A percentile compares a stretch with the other conserved stretches of the same genome.
Conservation (phyloP, 2,888 invertebrate genomes). For the Carpatolechia fugitivella region DNA sequence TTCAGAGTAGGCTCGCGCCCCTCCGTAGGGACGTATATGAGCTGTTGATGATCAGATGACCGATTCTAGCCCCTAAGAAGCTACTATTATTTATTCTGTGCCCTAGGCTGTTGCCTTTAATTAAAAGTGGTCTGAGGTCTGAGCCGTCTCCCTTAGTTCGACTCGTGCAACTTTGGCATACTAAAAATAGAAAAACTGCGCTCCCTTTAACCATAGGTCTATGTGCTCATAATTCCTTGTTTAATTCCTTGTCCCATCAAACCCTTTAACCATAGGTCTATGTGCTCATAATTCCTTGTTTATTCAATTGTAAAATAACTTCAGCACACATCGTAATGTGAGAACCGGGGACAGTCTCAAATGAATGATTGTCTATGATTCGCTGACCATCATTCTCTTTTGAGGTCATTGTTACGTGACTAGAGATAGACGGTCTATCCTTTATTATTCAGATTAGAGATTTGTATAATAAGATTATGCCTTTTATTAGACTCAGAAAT, state of each 20-base stretch:
- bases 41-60: too few relatives aligned
- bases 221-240: slow-evolving; percentile 7
- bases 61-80: too few relatives aligned
- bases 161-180: too few relatives aligned
- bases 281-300: slow-evolving; percentile 6
- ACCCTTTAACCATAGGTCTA: neutral
- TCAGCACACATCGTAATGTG: neutral
- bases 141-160: too few relatives aligned
- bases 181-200: too few relatives aligned
- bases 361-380: slow-evolving; percentile 30
- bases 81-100: too few relatives aligned
- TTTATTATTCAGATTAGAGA: slow-evolving; percentile 18
- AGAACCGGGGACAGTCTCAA: slow-evolving; percentile 3
- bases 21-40: too few relatives aligned
- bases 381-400: slow-evolving; percentile 32
- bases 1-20: too few relatives aligned
- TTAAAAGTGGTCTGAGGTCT: too few relatives aligned
- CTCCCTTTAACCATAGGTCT: neutral
- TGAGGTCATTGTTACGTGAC: slow-evolving; percentile 21
- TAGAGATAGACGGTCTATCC: neutral
- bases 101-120: too few relatives aligned
- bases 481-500: slow-evolving; percentile 22
- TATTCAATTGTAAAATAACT: slow-evolving; percentile 10
- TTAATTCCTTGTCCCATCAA: too few relatives aligned
- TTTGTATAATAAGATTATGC: neutral